Conservation (phyloP, 2,888 invertebrate species). For the Rotaria macrura region DNA sequence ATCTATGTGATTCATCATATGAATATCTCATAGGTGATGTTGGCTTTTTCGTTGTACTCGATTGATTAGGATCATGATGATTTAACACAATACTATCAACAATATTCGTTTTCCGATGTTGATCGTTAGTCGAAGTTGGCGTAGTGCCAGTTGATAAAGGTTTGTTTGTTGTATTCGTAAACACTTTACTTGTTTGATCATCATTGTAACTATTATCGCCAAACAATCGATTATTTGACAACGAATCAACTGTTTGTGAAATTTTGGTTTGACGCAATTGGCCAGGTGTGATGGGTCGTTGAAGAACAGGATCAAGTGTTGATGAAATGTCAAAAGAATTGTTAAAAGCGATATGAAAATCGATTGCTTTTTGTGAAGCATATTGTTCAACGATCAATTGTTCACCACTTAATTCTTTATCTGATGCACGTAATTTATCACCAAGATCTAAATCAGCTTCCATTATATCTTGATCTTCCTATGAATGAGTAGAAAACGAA, state of each 20-base stretch:
- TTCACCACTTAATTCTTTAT: slow-evolving; percentile 46
- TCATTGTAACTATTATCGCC: neutral
- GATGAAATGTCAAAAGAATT: neutral
- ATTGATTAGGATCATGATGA: too few species aligned
- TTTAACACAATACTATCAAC: too few species aligned
- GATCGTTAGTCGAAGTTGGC: neutral
- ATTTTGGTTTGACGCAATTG: neutral
- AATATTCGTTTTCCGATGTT: too few species aligned
- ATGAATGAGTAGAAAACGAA: slow-evolving; percentile 20
- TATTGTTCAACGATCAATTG: slow-evolving; percentile 42
- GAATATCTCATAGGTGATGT: too few species aligned
- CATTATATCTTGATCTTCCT: slow-evolving; percentile 52
- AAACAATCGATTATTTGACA: neutral
- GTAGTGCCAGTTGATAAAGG: neutral
- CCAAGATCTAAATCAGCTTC: slow-evolving; percentile 54
- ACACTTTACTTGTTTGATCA: neutral
- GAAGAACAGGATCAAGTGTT: neutral
- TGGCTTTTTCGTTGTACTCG: too few species aligned
- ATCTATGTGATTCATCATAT: too few species aligned
- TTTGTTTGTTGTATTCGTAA: neutral
- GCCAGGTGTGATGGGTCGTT: slow-evolving; percentile 1
- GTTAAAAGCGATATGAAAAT: neutral
- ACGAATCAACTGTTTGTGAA: neutral
- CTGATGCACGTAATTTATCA: slow-evolving; percentile 46
- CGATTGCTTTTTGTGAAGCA: neutral